Conservation (phyloP, 2,113 vertebrate species). For the Oostethus manadensis region DNA sequence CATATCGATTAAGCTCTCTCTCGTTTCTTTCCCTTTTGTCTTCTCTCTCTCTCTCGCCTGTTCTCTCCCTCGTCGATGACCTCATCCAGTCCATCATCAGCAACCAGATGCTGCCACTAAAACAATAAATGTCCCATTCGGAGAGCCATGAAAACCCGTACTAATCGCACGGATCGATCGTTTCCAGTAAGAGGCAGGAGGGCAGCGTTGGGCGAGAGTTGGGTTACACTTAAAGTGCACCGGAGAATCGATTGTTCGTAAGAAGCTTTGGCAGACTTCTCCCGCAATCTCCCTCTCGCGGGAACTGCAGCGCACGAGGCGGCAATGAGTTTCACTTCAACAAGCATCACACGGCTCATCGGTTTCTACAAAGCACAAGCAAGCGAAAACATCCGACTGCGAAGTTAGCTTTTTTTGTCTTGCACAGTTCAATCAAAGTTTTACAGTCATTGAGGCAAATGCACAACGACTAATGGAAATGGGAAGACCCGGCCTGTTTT, state of each 20-base stretch:
- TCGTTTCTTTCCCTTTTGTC: conserved; percentile 24
- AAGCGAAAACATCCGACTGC: neutral
- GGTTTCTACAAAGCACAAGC: neutral
- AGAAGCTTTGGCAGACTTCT: conserved; percentile 37
- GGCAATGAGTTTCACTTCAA: conserved; percentile 41
- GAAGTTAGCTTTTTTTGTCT: neutral
- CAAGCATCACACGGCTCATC: conserved; percentile 21
- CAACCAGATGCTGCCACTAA: conserved; percentile 63
- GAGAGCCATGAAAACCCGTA: conserved; percentile 60
- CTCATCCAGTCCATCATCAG: conserved; percentile 61
- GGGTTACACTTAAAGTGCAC: conserved; percentile 69
- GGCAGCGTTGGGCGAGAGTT: conserved; percentile 49
- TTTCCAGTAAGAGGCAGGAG: conserved; percentile 56
- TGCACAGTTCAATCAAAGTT: too few species aligned
- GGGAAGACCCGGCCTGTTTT: too few species aligned
- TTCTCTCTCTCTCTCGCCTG: conserved; percentile 26
- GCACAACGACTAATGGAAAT: too few species aligned
- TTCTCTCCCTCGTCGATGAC: conserved; percentile 30
- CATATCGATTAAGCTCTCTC: conserved; percentile 53
- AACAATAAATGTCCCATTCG: conserved; percentile 61
- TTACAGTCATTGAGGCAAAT: too few species aligned
- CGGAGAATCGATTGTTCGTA: conserved; percentile 57
- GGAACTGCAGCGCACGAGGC: conserved; percentile 22
- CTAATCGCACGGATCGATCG: conserved; percentile 66
- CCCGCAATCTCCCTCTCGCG: conserved; percentile 37